phyloP scores from a whole-genome alignment of 2,797 vertebrate species.

The Sebastolobus alascanus region DNA sequence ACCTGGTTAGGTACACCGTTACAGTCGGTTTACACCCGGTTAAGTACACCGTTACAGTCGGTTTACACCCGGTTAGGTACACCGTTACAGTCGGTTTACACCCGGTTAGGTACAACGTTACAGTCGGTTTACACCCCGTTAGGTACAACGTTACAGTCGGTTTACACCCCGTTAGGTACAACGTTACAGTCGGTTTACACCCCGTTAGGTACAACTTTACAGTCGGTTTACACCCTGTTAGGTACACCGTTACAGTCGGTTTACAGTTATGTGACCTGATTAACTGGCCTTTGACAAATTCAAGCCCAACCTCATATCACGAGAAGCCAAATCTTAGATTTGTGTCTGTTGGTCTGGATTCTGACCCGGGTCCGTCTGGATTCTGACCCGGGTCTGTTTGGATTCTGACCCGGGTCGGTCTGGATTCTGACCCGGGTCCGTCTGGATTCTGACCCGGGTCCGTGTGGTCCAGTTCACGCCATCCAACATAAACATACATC shows the following conservation, averaged over 20 bases:
- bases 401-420: too few relatives aligned
- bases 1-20: too few relatives aligned
- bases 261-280: too few relatives aligned
- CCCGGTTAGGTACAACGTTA: too few relatives aligned
- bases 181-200: too few relatives aligned
- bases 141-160: background rate
- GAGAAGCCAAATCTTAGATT: background rate
- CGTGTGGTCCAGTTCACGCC: background rate
- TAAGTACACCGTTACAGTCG: too few relatives aligned
- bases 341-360: background rate
- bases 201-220: background rate
- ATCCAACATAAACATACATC: conserved; percentile 1
- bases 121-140: background rate
- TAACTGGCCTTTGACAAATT: too few relatives aligned
- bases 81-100: too few relatives aligned
- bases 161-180: background rate
- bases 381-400: too few relatives aligned
- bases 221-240: background rate
- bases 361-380: background rate
- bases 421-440: conserved; percentile 2
- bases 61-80: too few relatives aligned
- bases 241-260: background rate
- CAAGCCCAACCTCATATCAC: background rate
- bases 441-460: too few relatives aligned
- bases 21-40: too few relatives aligned